These are phyloP conservation scores for Anas platyrhynchos DNA, from an alignment of 2,113 vertebrate genomes.

Conservation along the genomic window DNA sequence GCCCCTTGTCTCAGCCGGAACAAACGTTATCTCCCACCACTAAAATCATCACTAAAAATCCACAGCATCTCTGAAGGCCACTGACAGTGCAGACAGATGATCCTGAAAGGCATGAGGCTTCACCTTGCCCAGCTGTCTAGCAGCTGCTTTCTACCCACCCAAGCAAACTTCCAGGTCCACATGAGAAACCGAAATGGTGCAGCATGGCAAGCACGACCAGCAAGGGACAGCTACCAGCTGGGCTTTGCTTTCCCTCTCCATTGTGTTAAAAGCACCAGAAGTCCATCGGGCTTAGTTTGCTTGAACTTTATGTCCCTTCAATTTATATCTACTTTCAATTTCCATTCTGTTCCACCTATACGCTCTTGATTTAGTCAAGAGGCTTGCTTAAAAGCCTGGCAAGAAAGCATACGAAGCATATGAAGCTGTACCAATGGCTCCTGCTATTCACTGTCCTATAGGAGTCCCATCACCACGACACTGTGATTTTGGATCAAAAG, in stretches of 20 bases:
- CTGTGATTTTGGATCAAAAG: background rate
- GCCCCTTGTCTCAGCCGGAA: background rate
- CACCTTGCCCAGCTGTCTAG: accelerated
- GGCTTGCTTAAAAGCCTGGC: background rate
- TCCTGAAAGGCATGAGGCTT: background rate
- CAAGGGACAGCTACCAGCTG: background rate
- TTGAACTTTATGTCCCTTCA: background rate
- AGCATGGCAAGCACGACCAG: background rate
- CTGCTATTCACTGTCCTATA: background rate
- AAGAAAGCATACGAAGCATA: background rate
- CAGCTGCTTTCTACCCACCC: background rate
- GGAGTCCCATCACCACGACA: background rate
- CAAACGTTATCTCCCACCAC: background rate
- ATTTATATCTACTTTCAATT: background rate
- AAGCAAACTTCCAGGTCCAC: accelerated
- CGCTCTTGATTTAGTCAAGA: background rate
- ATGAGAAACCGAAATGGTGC: background rate
- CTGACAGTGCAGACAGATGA: background rate
- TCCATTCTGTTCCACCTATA: background rate
- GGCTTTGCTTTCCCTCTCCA: background rate
- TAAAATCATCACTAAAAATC: background rate
- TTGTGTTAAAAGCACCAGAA: background rate
- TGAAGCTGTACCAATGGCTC: background rate
- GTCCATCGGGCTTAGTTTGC: background rate
- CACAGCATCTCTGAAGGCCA: background rate